Conservation (phyloP, 1,140 invertebrate species). For the Brachionus calyciflorus region DNA sequence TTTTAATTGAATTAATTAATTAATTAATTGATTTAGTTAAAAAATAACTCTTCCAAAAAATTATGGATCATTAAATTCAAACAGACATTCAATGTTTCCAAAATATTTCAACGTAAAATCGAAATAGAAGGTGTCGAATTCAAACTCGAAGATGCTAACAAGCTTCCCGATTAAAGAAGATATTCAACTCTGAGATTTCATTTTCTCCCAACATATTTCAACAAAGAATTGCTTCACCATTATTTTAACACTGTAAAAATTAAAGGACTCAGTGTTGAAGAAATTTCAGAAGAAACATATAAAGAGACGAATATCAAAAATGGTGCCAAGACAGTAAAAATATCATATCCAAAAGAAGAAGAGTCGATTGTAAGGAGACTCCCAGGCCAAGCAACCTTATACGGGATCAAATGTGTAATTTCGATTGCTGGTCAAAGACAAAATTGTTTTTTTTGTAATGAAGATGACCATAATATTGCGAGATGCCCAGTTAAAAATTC, state of each 20-base stretch:
- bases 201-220: not conserved
- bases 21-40: too few species aligned
- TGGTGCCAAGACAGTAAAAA: not conserved
- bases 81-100: not conserved
- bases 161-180: not conserved
- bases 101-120: not conserved
- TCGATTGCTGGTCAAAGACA: not conserved
- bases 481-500: not conserved
- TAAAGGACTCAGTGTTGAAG: not conserved
- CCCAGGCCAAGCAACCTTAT: not conserved
- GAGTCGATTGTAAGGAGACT: not conserved
- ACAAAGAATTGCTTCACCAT: not conserved
- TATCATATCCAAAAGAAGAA: not conserved
- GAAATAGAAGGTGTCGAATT: not conserved
- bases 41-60: not conserved
- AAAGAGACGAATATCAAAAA: not conserved
- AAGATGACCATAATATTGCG: not conserved
- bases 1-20: too few species aligned
- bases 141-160: not conserved
- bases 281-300: not conserved
- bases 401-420: not conserved
- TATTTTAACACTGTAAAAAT: not conserved
- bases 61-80: not conserved
- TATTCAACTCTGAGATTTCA: not conserved
- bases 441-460: not conserved